A percentile compares a stretch with the other conserved stretches of the same genome.
phyloP scores from a whole-genome alignment of 2,797 vertebrate genomes.

The Cyprinella venusta region DNA sequence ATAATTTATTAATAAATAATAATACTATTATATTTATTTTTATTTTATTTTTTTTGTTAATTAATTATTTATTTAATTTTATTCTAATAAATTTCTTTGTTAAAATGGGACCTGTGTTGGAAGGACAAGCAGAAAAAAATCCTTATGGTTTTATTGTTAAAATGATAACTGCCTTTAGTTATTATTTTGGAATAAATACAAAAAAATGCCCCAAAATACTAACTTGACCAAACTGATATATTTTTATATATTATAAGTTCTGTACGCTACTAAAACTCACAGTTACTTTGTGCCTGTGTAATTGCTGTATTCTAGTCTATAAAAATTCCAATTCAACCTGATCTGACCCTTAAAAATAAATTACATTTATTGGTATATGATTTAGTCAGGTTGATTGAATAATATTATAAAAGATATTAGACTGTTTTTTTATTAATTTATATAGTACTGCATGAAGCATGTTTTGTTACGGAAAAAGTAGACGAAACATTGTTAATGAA shows the following conservation, averaged over 20 bases:
- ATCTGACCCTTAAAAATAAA: conserved; percentile 22
- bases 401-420: neutral
- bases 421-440: neutral
- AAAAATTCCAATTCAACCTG: neutral
- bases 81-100: too few species aligned
- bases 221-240: too few species aligned
- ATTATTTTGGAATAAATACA: too few species aligned
- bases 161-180: too few species aligned
- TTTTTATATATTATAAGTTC: neutral
- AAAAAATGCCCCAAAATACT: too few species aligned
- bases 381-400: neutral
- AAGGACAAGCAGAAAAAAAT: too few species aligned
- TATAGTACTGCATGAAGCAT: neutral
- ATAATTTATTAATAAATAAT: too few species aligned
- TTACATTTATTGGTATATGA: neutral
- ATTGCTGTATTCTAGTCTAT: neutral
- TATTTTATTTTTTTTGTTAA: too few species aligned
- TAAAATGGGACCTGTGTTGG: too few species aligned
- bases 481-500: neutral
- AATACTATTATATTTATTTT: too few species aligned
- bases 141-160: too few species aligned
- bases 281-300: neutral
- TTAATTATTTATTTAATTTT: too few species aligned
- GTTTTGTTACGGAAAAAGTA: neutral
- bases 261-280: neutral